Percentiles rank a stretch among this genome's conserved stretches.
These are phyloP conservation scores for Danio rerio DNA, from an alignment of 2,113 vertebrate genomes.

Conservation along the genomic window GRCz12tu NC_133191.1:37782001-37782500, in stretches of 20 bases:
- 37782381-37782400: constrained; percentile 53
- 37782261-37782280: constrained; percentile 37
- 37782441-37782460: constrained; percentile 65
- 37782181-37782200: constrained; percentile 45
- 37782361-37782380: constrained; percentile 42
- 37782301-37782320: constrained; percentile 27
- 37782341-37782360: background rate
- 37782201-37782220: constrained; percentile 48
- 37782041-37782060: background rate
- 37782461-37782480: constrained; percentile 60
- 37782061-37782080: background rate
- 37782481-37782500: constrained; percentile 70
- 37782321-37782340: constrained; percentile 2
- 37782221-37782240: constrained; percentile 52
- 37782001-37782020: background rate
- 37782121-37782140: background rate
- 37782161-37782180: constrained; percentile 33
- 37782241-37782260: constrained; percentile 25
- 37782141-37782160: constrained; percentile 21
- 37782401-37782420: constrained; percentile 54
- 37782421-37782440: constrained; percentile 57
- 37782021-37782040: background rate
- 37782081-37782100: background rate
- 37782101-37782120: background rate
- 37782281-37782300: constrained; percentile 16